Percentiles rank a stretch among this genome's conserved stretches.
Conservation (phyloP, 2,113 vertebrate species). For the Stercorarius parasiticus region DNA sequence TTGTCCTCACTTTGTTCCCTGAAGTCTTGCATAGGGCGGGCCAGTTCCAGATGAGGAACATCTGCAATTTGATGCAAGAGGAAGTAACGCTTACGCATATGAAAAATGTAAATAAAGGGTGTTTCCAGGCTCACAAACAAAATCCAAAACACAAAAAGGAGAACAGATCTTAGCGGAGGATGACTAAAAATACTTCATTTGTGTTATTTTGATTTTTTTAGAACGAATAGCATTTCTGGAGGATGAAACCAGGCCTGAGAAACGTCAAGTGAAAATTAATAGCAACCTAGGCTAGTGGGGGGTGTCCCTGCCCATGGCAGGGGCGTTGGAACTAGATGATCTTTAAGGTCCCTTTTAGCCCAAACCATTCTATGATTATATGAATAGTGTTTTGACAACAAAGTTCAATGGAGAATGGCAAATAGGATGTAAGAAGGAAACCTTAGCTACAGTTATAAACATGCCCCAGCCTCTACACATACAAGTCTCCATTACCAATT, state of each 20-base stretch:
- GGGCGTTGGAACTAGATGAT: too few relatives aligned
- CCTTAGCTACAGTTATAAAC: background rate
- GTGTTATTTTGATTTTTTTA: background rate
- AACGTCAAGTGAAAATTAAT: background rate
- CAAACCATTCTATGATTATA: too few relatives aligned
- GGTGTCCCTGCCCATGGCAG: too few relatives aligned
- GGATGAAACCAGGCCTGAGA: background rate
- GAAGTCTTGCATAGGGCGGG: fast-evolving
- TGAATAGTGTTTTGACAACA: background rate
- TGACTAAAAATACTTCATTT: background rate
- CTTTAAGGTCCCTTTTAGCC: too few relatives aligned
- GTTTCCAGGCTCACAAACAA: background rate
- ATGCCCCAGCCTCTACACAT: background rate
- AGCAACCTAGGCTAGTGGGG: too few relatives aligned
- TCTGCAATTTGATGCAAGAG: background rate
- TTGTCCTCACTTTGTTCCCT: background rate
- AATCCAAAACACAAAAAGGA: background rate
- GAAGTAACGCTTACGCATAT: background rate
- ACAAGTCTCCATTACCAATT: background rate
- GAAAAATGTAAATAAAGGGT: background rate
- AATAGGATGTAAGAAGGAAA: background rate
- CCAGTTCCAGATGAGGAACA: background rate
- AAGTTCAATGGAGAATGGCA: background rate
- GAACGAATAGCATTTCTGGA: background rate
- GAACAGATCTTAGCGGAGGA: background rate